These are phyloP conservation scores for Cheirogaleus major DNA, from an alignment of 2,797 vertebrate genomes.

Conservation along the genomic window DNA sequence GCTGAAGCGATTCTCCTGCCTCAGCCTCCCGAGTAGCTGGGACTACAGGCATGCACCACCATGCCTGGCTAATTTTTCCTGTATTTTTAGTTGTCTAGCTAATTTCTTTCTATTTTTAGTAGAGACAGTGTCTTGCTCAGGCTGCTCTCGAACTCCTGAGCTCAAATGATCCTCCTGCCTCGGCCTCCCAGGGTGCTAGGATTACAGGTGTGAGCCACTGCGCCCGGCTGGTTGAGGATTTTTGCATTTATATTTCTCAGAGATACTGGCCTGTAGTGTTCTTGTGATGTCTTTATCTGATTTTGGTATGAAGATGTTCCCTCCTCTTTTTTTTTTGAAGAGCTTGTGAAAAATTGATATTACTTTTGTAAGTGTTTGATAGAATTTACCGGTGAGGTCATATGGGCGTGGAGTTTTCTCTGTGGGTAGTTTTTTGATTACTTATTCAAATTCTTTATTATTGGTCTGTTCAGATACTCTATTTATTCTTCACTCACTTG, in stretches of 20 bases:
- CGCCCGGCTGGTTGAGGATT: too few relatives aligned
- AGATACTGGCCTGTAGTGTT: neutral
- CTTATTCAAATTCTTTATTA: neutral
- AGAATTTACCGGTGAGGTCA: neutral
- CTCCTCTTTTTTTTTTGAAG: neutral
- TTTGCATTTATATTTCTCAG: neutral
- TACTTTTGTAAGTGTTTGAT: neutral
- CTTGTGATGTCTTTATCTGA: neutral
- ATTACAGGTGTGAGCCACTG: too few relatives aligned
- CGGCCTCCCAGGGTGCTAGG: too few relatives aligned
- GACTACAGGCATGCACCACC: too few relatives aligned
- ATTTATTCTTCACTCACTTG: neutral
- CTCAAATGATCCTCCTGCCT: too few relatives aligned
- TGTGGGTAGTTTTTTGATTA: neutral
- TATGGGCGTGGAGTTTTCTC: neutral
- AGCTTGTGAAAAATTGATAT: neutral
- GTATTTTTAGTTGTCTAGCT: too few relatives aligned
- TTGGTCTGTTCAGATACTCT: neutral
- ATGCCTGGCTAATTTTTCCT: too few relatives aligned
- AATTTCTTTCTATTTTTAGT: too few relatives aligned
- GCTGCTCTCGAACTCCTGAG: too few relatives aligned
- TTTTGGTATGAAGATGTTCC: neutral
- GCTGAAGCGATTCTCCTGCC: too few relatives aligned
- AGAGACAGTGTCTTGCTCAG: too few relatives aligned
- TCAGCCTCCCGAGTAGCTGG: too few relatives aligned